Evolutionary conservation across 2,888 invertebrate genomes (phyloP).

Genomic region (Polydrusus tereticollis): DNA sequence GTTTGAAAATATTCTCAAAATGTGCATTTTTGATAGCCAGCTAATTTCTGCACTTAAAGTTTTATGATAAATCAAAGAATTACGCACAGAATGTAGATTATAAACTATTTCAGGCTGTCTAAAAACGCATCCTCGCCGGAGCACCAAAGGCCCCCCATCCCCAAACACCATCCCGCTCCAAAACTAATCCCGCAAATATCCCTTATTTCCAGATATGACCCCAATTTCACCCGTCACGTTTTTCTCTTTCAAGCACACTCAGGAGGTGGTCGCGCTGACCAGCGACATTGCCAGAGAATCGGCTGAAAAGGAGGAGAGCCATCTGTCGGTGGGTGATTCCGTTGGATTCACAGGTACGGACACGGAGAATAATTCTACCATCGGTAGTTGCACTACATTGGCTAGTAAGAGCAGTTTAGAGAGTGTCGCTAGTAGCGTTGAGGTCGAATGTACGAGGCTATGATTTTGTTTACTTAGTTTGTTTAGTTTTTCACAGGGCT

Average conservation of each 20-base stretch:
- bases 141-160: background rate
- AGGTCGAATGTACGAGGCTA: conserved; percentile 65
- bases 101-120: background rate
- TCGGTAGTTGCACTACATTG: conserved; percentile 62
- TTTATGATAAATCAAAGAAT: too few species aligned
- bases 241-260: conserved; percentile 69
- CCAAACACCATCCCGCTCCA: background rate
- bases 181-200: background rate
- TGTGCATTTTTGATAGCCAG: too few species aligned
- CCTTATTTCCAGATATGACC: conserved; percentile 19
- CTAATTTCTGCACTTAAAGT: too few species aligned
- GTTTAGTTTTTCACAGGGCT: conserved; percentile 7
- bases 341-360: conserved; percentile 69
- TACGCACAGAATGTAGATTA: too few species aligned
- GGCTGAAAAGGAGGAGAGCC: conserved; percentile 68
- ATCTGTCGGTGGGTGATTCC: conserved; percentile 72
- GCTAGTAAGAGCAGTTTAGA: conserved; percentile 60
- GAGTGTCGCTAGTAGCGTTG: conserved; percentile 59
- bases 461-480: conserved; percentile 51
- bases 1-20: too few species aligned
- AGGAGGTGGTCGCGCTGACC: conserved; percentile 79
- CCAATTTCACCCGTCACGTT: background rate
- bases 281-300: conserved; percentile 73
- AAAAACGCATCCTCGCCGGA: background rate
- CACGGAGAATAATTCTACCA: conserved; percentile 65